A percentile compares a stretch with the other conserved stretches of the same genome.
phyloP scores from a whole-genome alignment of 2,113 vertebrate genomes.

The Trogon melanurus region DNA sequence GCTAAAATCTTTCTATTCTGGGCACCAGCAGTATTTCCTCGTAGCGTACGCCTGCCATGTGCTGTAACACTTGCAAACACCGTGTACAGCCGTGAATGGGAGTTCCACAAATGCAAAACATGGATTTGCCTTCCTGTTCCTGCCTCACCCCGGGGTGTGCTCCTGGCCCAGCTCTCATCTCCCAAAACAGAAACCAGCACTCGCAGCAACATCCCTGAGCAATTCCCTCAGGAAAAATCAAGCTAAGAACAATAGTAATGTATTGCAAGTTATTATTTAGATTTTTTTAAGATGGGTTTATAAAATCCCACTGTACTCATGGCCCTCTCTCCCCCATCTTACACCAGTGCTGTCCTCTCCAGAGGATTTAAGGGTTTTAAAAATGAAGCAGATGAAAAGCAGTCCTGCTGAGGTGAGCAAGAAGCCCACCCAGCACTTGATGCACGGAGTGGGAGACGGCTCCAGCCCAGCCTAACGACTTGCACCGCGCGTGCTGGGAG shows the following conservation, averaged over 20 bases:
- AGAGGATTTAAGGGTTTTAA: not conserved
- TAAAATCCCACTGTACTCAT: not conserved
- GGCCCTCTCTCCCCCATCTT: not conserved
- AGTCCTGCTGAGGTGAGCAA: not conserved
- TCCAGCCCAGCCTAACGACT: not conserved
- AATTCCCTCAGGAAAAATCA: not conserved
- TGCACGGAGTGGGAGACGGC: not conserved
- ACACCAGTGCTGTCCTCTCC: not conserved
- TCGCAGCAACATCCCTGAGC: accelerated
- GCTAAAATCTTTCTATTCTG: constrained; percentile 55
- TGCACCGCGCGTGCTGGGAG: not conserved
- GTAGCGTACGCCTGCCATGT: constrained; percentile 46
- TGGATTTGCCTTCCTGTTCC: constrained; percentile 38
- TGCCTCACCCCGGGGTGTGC: not conserved
- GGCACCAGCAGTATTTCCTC: not conserved
- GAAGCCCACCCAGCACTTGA: not conserved
- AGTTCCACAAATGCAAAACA: constrained; percentile 37
- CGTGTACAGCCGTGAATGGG: constrained; percentile 7
- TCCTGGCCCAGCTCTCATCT: not conserved
- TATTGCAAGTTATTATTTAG: not conserved
- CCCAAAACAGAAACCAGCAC: not conserved
- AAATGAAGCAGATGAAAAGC: not conserved
- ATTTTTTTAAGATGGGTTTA: not conserved
- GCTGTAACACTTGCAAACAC: constrained; percentile 43
- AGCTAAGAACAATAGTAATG: not conserved